Evolutionary conservation across 2,888 invertebrate species (phyloP).

Genomic region (Prenolepis imparis): DNA sequence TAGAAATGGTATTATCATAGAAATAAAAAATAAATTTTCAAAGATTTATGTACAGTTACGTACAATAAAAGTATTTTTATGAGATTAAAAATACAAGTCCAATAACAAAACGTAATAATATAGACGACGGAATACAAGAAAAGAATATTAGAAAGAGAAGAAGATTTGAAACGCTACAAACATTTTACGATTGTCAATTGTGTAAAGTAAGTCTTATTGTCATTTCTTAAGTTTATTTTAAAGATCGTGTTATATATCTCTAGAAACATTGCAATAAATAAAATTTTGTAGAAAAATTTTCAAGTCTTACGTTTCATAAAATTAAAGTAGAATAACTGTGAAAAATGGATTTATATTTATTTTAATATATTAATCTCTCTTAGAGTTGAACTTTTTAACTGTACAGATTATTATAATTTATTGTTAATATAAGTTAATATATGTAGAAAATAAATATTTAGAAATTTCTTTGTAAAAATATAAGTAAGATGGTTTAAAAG

Average conservation of each 20-base stretch:
- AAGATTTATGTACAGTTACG: neutral
- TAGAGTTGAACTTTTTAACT: too few species aligned
- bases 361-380: too few species aligned
- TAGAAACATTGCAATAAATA: neutral
- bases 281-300: neutral
- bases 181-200: neutral
- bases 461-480: too few species aligned
- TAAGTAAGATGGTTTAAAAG: too few species aligned
- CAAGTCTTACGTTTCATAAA: too few species aligned
- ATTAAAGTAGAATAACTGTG: too few species aligned
- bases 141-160: neutral
- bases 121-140: neutral
- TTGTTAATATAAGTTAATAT: too few species aligned
- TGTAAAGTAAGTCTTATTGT: neutral
- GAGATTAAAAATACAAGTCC: neutral
- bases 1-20: neutral
- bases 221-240: neutral
- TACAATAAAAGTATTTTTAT: neutral
- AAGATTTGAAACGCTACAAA: neutral
- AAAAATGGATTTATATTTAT: too few species aligned
- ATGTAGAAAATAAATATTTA: too few species aligned
- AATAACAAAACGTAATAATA: slow-evolving; percentile 12
- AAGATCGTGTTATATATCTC: neutral
- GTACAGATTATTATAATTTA: too few species aligned
- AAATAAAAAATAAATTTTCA: neutral